These are phyloP conservation scores for Tenodera sinensis DNA, from an alignment of 2,888 invertebrate species.

Conservation along the genomic window DNA sequence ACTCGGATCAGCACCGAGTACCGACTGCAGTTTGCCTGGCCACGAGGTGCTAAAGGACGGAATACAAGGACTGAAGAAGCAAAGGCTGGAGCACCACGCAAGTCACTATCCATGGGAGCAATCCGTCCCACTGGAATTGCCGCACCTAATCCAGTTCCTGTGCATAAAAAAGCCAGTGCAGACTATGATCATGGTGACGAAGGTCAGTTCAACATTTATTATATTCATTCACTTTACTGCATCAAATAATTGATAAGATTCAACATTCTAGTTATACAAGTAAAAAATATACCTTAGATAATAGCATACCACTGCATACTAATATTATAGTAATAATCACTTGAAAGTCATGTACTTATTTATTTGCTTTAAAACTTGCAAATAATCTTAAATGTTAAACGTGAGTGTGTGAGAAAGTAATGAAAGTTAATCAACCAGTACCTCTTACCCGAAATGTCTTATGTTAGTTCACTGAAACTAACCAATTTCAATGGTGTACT, in stretches of 20 bases:
- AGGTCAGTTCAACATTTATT: constrained; percentile 18
- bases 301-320: too few relatives aligned
- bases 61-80: not conserved
- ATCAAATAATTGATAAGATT: not conserved
- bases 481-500: too few relatives aligned
- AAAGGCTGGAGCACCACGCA: constrained; percentile 58
- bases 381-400: too few relatives aligned
- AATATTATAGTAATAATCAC: not conserved
- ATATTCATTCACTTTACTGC: not conserved
- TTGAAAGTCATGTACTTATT: too few relatives aligned
- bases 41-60: constrained; percentile 48
- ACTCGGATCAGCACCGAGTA: constrained; percentile 80
- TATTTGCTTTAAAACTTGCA: too few relatives aligned
- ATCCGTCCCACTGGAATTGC: constrained; percentile 58
- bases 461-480: too few relatives aligned
- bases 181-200: constrained; percentile 28
- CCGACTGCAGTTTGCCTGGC: constrained; percentile 88
- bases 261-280: too few relatives aligned
- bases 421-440: too few relatives aligned
- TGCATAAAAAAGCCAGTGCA: constrained; percentile 61
- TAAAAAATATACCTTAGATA: too few relatives aligned
- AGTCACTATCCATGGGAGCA: constrained; percentile 85
- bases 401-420: too few relatives aligned
- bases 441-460: too few relatives aligned
- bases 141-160: constrained; percentile 51